These are phyloP conservation scores for Ceryle rudis DNA, from an alignment of 2,797 vertebrate genomes.

Conservation along the genomic window DNA sequence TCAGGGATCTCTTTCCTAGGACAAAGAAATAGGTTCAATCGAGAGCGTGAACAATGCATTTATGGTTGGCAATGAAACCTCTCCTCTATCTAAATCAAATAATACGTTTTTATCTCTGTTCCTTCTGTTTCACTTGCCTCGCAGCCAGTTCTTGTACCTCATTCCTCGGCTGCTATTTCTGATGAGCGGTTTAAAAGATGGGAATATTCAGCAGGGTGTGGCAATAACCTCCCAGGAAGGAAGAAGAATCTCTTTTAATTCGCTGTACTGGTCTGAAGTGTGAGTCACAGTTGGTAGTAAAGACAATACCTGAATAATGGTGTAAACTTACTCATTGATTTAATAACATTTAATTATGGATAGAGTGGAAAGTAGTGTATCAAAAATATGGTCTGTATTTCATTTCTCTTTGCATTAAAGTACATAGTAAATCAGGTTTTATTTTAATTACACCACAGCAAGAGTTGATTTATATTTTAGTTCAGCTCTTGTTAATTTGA, in stretches of 20 bases:
- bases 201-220: background rate
- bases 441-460: conserved; percentile 56
- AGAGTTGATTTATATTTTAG: conserved; percentile 52
- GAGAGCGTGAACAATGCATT: background rate
- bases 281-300: background rate
- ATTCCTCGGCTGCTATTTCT: background rate
- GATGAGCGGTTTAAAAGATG: background rate
- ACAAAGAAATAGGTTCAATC: background rate
- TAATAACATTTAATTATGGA: conserved; percentile 36
- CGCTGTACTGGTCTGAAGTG: background rate
- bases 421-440: conserved; percentile 48
- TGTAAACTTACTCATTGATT: conserved; percentile 24
- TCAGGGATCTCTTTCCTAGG: background rate
- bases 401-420: conserved; percentile 46
- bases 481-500: conserved; percentile 49
- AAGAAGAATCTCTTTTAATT: conserved; percentile 15
- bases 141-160: background rate
- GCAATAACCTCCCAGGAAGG: background rate
- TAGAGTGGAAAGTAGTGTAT: background rate
- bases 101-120: background rate
- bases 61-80: background rate
- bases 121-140: background rate
- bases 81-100: background rate
- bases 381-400: conserved; percentile 32
- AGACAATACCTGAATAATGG: conserved; percentile 39